Conservation (phyloP, 1,140 invertebrate genomes). For the Drosophila sp. region DNA sequence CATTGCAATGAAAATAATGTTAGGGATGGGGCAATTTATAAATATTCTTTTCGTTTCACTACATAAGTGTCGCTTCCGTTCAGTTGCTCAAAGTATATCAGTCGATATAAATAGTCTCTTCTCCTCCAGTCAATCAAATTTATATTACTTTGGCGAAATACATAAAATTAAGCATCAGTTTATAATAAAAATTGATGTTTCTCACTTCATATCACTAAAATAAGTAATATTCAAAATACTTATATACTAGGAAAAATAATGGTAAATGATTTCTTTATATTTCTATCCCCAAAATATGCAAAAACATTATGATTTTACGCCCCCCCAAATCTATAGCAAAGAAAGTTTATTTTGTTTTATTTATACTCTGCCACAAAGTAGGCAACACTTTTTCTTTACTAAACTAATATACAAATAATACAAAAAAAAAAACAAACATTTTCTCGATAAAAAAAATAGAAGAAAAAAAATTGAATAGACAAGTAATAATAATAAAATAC, state of each 20-base stretch:
- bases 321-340: background rate
- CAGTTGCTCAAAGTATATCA: too few relatives aligned
- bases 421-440: background rate
- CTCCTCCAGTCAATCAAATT: too few relatives aligned
- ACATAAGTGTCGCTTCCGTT: too few relatives aligned
- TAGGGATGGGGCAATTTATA: background rate
- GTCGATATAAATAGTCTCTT: too few relatives aligned
- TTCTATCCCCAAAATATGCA: background rate
- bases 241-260: too few relatives aligned
- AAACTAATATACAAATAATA: constrained; percentile 14
- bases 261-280: background rate
- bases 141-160: too few relatives aligned
- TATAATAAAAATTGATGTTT: too few relatives aligned
- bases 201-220: too few relatives aligned
- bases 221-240: background rate
- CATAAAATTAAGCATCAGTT: too few relatives aligned
- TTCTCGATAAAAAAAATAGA: background rate
- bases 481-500: constrained; percentile 8
- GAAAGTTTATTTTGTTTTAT: background rate
- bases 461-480: background rate
- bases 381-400: constrained; percentile 37
- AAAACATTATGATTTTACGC: background rate
- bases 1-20: background rate
- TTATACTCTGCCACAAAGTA: constrained; percentile 45
- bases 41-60: too few relatives aligned